Percentiles rank a stretch among this genome's conserved stretches.
These are phyloP conservation scores for Xyliphius kryptos DNA, from an alignment of 2,113 vertebrate genomes.

Conservation along the genomic window DNA sequence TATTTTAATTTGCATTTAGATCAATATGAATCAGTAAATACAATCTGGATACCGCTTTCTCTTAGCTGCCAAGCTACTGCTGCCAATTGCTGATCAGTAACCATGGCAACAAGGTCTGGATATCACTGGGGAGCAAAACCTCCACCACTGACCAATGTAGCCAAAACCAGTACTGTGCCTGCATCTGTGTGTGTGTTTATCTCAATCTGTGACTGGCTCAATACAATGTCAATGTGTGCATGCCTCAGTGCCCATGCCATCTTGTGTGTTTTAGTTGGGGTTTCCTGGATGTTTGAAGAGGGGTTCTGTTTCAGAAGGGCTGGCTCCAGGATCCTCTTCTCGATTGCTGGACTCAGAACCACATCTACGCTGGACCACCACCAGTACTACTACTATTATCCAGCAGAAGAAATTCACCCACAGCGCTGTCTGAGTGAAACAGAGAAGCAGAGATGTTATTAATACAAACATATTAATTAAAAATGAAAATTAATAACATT, in stretches of 20 bases:
- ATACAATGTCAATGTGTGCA: too few species aligned
- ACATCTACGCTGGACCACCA: constrained; percentile 56
- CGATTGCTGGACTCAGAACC: constrained; percentile 14
- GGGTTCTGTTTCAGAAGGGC: constrained; percentile 58
- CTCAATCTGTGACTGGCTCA: too few species aligned
- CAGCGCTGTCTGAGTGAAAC: constrained; percentile 21
- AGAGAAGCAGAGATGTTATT: neutral
- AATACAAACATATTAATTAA: too few species aligned
- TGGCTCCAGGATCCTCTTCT: constrained; percentile 10
- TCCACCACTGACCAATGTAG: constrained; percentile 28
- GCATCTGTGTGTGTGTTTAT: too few species aligned
- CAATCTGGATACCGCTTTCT: constrained; percentile 32
- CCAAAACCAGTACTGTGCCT: too few species aligned
- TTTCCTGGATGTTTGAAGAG: constrained; percentile 54
- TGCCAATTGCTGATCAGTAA: constrained; percentile 45
- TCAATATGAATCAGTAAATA: constrained; percentile 30
- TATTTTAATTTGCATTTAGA: constrained; percentile 22
- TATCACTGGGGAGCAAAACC: constrained; percentile 36
- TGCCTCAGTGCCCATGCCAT: neutral
- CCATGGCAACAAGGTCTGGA: constrained; percentile 42
- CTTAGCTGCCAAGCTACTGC: constrained; percentile 31
- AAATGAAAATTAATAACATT: too few species aligned
- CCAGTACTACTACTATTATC: constrained; percentile 60
- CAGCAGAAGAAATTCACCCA: constrained; percentile 79
- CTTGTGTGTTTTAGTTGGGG: neutral